Evolutionary conservation across 1,140 invertebrate species (phyloP).

Genomic region (Tetramorium parvispinum): DNA sequence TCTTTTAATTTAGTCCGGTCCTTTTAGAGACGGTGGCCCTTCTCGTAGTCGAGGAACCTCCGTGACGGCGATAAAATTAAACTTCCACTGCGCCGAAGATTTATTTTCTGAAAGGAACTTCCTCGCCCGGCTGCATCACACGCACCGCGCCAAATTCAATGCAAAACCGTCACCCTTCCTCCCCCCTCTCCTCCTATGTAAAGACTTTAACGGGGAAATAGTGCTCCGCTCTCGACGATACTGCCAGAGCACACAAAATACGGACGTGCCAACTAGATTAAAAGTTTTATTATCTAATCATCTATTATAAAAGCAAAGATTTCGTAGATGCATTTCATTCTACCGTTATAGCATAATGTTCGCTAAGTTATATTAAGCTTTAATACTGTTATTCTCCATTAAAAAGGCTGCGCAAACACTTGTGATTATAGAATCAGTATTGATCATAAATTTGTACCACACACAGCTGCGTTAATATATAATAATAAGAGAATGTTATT

Average conservation of each 20-base stretch:
- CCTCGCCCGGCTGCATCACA: conserved; percentile 28
- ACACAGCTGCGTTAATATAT: not conserved
- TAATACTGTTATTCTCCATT: not conserved
- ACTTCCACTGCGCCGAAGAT: conserved; percentile 64
- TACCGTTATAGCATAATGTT: not conserved
- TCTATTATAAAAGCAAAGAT: not conserved
- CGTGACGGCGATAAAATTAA: conserved; percentile 76
- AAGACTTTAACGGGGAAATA: conserved; percentile 45
- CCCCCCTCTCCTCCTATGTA: not conserved
- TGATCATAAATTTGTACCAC: not conserved
- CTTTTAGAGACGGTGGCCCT: conserved; percentile 54
- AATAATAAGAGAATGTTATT: conserved; percentile 22
- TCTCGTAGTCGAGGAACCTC: conserved; percentile 39
- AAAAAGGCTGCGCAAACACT: not conserved
- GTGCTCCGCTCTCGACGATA: not conserved
- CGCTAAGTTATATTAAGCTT: conserved; percentile 5
- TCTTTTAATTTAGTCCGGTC: conserved; percentile 76
- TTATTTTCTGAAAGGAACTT: conserved; percentile 65
- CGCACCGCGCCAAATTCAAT: conserved; percentile 50
- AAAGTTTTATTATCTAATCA: conserved; percentile 29
- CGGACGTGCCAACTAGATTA: not conserved
- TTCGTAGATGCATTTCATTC: not conserved
- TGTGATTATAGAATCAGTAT: not conserved
- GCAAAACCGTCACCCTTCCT: conserved; percentile 17
- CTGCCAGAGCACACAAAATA: not conserved